phyloP scores from a whole-genome alignment of 2,797 vertebrate species.

The Pagetopsis macropterus region DNA sequence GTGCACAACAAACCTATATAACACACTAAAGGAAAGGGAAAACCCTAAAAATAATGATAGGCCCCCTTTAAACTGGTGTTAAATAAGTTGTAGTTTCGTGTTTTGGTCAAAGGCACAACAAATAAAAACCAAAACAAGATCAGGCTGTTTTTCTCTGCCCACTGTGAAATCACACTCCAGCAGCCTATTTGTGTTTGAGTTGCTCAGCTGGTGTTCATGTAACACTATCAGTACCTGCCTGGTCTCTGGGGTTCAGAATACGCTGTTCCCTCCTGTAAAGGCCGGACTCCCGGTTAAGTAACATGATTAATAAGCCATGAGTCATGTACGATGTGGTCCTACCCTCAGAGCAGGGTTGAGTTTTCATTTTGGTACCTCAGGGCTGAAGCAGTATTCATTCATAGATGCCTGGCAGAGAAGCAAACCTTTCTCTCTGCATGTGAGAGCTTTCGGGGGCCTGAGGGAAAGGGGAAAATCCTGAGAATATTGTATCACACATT shows the following conservation, averaged over 20 bases:
- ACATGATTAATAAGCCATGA: slow-evolving; percentile 57
- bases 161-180: slow-evolving; percentile 7
- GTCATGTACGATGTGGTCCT: slow-evolving; percentile 10
- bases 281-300: slow-evolving; percentile 33
- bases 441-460: neutral
- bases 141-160: neutral
- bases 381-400: slow-evolving; percentile 36
- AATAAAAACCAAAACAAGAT: slow-evolving; percentile 9
- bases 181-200: slow-evolving; percentile 28
- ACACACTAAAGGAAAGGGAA: too few species aligned
- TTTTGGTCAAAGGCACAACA: neutral
- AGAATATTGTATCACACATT: slow-evolving; percentile 30
- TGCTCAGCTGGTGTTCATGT: slow-evolving; percentile 18
- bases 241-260: slow-evolving; percentile 38
- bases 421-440: slow-evolving; percentile 9
- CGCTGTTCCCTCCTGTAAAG: slow-evolving; percentile 42
- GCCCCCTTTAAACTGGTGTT: neutral
- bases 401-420: slow-evolving; percentile 22
- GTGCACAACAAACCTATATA: too few species aligned
- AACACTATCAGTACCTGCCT: slow-evolving; percentile 41
- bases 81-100: slow-evolving; percentile 4
- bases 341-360: slow-evolving; percentile 29
- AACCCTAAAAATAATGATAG: too few species aligned
- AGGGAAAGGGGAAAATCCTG: slow-evolving; percentile 46
- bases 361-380: slow-evolving; percentile 58